phyloP scores from a whole-genome alignment of 2,113 vertebrate genomes.

The Bagarius yarrelli region DNA sequence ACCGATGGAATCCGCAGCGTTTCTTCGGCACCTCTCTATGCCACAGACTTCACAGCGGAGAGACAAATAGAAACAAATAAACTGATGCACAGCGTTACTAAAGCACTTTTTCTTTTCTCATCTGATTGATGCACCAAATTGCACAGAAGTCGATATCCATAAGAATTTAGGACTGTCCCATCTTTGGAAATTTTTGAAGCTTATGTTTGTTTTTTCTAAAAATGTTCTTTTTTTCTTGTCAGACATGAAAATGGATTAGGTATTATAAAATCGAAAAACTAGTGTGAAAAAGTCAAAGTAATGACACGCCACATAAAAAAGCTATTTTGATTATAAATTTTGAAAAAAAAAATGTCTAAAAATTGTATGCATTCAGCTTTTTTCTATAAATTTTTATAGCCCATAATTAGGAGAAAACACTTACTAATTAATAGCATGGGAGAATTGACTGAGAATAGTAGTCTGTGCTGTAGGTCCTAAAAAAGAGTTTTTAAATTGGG shows the following conservation, averaged over 20 bases:
- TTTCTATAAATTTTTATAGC: neutral
- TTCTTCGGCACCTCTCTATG: conserved; percentile 23
- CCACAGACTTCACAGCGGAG: conserved; percentile 15
- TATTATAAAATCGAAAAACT: neutral
- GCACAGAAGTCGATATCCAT: conserved; percentile 8
- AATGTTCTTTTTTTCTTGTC: neutral
- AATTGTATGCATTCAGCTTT: neutral
- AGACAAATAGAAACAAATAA: conserved; percentile 17
- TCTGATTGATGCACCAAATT: conserved; percentile 9
- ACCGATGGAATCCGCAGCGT: conserved; percentile 16
- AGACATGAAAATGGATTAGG: neutral
- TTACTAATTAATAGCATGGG: neutral
- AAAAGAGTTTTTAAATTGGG: neutral
- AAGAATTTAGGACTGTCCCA: neutral
- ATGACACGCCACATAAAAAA: neutral
- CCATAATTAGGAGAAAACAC: neutral
- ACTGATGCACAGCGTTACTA: neutral
- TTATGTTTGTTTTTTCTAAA: neutral
- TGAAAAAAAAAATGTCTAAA: neutral
- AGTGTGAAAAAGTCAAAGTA: neutral
- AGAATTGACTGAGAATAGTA: neutral
- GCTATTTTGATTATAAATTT: neutral
- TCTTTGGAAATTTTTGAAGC: conserved; percentile 2
- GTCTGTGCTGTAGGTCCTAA: neutral
- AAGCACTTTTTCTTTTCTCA: neutral